Evolutionary conservation across 2,797 vertebrate species (phyloP).

Genomic region (Ara ararauna): DNA sequence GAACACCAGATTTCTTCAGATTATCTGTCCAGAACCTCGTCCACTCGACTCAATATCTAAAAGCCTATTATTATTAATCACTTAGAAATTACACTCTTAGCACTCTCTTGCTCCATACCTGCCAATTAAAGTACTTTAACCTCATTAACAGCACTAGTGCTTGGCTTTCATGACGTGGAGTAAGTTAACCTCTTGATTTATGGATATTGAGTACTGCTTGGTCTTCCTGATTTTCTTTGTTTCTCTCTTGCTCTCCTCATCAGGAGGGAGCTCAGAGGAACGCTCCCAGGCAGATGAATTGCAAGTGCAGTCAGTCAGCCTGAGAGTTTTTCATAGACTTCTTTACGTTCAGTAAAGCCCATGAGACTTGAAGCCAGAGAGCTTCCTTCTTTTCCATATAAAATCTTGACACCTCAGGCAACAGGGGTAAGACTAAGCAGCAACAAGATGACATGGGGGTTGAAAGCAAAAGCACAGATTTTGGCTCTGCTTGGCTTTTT

Average conservation of each 20-base stretch:
- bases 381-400: slow-evolving; percentile 19
- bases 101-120: slow-evolving; percentile 13
- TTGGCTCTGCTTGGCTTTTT: not conserved
- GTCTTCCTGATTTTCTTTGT: not conserved
- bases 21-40: not conserved
- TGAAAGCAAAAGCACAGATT: slow-evolving; percentile 9
- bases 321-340: not conserved
- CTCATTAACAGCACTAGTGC: slow-evolving; percentile 42
- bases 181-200: slow-evolving; percentile 54
- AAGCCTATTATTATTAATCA: slow-evolving; percentile 64
- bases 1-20: slow-evolving; percentile 19
- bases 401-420: slow-evolving; percentile 32
- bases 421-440: not conserved
- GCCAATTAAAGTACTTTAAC: slow-evolving; percentile 66
- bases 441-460: not conserved
- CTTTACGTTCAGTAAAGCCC: not conserved
- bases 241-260: not conserved
- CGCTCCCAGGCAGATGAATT: not conserved
- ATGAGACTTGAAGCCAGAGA: not conserved
- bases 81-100: slow-evolving; percentile 40
- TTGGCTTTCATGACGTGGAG: slow-evolving; percentile 41
- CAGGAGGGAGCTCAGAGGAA: not conserved
- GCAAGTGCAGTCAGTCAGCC: slow-evolving; percentile 21
- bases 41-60: slow-evolving; percentile 57
- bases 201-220: not conserved